These are phyloP conservation scores for Sebastes steindachneri DNA, from an alignment of 2,797 vertebrate genomes.

Conservation along the genomic window DNA sequence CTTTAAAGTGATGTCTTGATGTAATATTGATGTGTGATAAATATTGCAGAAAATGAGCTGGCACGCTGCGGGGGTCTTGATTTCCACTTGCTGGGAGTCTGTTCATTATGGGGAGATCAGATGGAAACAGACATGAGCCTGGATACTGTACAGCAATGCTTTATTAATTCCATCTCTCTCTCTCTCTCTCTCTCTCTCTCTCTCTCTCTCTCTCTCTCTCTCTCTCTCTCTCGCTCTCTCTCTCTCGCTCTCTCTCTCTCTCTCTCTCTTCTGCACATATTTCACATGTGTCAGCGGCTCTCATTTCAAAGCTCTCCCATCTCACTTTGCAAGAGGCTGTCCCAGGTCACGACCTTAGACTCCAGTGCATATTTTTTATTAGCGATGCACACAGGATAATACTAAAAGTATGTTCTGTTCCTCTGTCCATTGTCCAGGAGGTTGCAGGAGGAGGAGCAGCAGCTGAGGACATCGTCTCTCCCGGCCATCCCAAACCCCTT, in stretches of 20 bases:
- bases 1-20: constrained; percentile 74
- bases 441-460: constrained; percentile 92
- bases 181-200: not conserved
- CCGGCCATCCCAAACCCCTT: constrained; percentile 98
- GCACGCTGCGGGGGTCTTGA: constrained; percentile 50
- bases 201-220: not conserved
- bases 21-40: constrained; percentile 76
- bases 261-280: constrained; percentile 24
- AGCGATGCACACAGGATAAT: not conserved
- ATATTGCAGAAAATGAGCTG: constrained; percentile 73
- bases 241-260: not conserved
- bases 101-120: constrained; percentile 78
- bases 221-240: constrained; percentile 1
- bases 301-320: constrained; percentile 48
- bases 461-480: constrained; percentile 92
- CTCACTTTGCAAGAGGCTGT: constrained; percentile 16
- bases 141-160: constrained; percentile 47
- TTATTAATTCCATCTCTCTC: constrained; percentile 51
- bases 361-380: not conserved
- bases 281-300: constrained; percentile 59
- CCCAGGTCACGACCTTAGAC: constrained; percentile 19
- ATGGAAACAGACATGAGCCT: constrained; percentile 76
- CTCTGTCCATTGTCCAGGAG: constrained; percentile 80
- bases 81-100: constrained; percentile 62
- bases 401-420: not conserved